Evolutionary conservation across 2,888 invertebrate species (phyloP).

Genomic region (Rhodophaea formosa): DNA sequence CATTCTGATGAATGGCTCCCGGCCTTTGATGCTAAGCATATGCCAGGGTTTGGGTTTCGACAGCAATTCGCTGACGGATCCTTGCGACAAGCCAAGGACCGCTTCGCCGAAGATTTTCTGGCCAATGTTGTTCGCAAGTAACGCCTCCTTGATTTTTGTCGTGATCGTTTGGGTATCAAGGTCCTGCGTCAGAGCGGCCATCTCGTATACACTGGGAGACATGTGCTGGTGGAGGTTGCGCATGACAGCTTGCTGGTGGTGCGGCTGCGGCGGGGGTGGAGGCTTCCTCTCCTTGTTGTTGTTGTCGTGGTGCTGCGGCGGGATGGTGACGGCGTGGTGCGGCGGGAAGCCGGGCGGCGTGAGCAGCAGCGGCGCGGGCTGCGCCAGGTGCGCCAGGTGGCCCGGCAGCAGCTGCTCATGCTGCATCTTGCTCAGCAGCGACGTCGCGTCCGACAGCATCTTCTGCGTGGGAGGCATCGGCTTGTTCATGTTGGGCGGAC

Average conservation of each 20-base stretch:
- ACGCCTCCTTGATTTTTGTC: constrained; percentile 97
- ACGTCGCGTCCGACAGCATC: constrained; percentile 87
- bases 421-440: constrained; percentile 85
- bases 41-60: constrained; percentile 99
- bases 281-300: constrained; percentile 80
- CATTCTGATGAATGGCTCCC: constrained; percentile 98
- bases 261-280: constrained; percentile 81
- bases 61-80: constrained; percentile 97
- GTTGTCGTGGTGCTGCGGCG: constrained; percentile 83
- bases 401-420: constrained; percentile 83
- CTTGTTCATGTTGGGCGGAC: constrained; percentile 84
- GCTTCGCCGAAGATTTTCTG: constrained; percentile 99
- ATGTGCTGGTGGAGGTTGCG: constrained; percentile 90
- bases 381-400: constrained; percentile 77
- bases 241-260: constrained; percentile 84
- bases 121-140: constrained; percentile 97
- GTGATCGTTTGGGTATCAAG: constrained; percentile 98
- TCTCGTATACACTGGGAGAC: constrained; percentile 98
- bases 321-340: constrained; percentile 86
- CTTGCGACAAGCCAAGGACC: constrained; percentile 97
- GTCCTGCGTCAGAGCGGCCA: constrained; percentile 97
- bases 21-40: constrained; percentile 98
- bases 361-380: constrained; percentile 83
- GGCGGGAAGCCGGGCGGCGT: constrained; percentile 90
- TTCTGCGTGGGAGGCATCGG: constrained; percentile 90